phyloP scores from a whole-genome alignment of 1,140 invertebrate species.

The Anoplophora glabripennis region DNA sequence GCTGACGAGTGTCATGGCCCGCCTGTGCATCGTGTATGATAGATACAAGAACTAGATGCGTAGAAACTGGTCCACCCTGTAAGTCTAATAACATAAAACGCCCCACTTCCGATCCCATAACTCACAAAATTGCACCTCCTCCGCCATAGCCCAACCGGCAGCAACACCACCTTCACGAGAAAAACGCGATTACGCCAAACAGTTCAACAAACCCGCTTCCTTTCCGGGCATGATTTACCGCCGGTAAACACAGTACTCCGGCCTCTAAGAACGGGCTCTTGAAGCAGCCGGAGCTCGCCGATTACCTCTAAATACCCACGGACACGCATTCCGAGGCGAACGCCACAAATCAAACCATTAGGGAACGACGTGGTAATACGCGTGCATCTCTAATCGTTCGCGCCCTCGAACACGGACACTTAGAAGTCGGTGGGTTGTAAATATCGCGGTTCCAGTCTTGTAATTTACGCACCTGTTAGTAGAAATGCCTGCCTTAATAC shows the following conservation, averaged over 20 bases:
- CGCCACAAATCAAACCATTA: slow-evolving; percentile 4
- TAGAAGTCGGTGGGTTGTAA: not conserved
- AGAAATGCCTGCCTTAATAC: too few species aligned
- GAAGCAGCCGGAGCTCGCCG: not conserved
- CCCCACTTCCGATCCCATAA: too few species aligned
- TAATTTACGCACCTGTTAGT: too few species aligned
- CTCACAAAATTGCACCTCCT: too few species aligned
- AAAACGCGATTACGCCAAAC: not conserved
- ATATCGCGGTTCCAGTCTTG: too few species aligned
- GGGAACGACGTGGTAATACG: not conserved
- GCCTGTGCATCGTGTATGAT: too few species aligned
- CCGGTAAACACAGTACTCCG: slow-evolving; percentile 1
- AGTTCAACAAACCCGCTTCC: slow-evolving; percentile 8
- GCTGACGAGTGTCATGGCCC: too few species aligned
- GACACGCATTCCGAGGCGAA: not conserved
- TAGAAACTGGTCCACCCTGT: too few species aligned
- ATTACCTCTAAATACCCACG: slow-evolving; percentile 2
- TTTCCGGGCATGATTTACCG: slow-evolving; percentile 6
- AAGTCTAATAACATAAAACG: too few species aligned
- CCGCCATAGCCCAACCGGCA: too few species aligned
- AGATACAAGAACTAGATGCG: too few species aligned
- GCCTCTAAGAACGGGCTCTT: not conserved
- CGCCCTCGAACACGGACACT: not conserved
- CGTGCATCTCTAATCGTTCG: slow-evolving; percentile 2
- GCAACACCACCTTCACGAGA: not conserved